These are phyloP conservation scores for Palaemon carinicauda DNA, from an alignment of 1,140 invertebrate species.

Conservation along the genomic window DNA sequence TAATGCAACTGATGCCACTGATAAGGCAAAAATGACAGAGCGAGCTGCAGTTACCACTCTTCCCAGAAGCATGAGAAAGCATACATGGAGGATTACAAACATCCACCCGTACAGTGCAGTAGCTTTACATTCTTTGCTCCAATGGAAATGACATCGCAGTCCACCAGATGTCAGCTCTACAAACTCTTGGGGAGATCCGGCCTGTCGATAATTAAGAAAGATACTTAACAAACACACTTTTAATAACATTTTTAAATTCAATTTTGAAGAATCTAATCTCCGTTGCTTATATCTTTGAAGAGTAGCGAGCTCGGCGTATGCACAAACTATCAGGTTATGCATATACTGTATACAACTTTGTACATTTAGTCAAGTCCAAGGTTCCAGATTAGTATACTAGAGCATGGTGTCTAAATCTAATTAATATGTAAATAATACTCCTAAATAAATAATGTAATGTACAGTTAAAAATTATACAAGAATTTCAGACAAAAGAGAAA, in stretches of 20 bases:
- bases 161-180: constrained; percentile 19
- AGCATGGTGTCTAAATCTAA: too few species aligned
- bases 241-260: too few species aligned
- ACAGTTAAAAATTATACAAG: too few species aligned
- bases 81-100: not conserved
- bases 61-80: constrained; percentile 27
- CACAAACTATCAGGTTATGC: too few species aligned
- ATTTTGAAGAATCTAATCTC: too few species aligned
- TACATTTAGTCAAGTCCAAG: not conserved
- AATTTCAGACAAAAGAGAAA: not conserved
- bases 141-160: constrained; percentile 41
- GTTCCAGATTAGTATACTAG: not conserved
- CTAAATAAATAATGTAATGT: too few species aligned
- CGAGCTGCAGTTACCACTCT: constrained; percentile 7
- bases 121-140: constrained; percentile 27
- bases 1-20: constrained; percentile 36
- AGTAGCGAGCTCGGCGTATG: too few species aligned
- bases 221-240: not conserved
- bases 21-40: constrained; percentile 35
- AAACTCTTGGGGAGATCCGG: constrained; percentile 44
- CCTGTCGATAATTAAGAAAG: not conserved
- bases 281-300: too few species aligned
- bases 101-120: constrained; percentile 49
- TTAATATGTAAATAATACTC: too few species aligned
- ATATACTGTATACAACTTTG: not conserved